phyloP scores from a whole-genome alignment of 2,888 invertebrate genomes.

The Syrista parreyssii region DNA sequence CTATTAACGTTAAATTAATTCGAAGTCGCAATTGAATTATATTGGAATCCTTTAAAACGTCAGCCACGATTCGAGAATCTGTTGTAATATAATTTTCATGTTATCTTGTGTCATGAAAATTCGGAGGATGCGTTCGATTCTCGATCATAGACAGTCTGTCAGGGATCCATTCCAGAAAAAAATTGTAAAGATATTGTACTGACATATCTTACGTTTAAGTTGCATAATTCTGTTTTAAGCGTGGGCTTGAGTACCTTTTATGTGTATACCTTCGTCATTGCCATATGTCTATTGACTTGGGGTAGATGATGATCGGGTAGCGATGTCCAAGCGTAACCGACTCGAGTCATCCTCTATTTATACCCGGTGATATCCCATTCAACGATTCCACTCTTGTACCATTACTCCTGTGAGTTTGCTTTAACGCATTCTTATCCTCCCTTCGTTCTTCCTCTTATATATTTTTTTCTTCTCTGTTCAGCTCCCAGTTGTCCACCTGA shows the following conservation, averaged over 20 bases:
- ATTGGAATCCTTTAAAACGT: too few relatives aligned
- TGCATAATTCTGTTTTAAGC: not conserved
- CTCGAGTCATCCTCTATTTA: conserved; percentile 57
- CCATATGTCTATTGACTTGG: not conserved
- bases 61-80: too few relatives aligned
- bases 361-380: conserved; percentile 54
- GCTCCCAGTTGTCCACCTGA: not conserved
- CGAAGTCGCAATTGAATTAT: too few relatives aligned
- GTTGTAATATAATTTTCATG: too few relatives aligned
- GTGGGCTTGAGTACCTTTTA: not conserved
- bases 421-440: not conserved
- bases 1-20: not conserved
- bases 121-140: too few relatives aligned
- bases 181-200: not conserved
- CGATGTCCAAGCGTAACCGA: not conserved
- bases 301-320: not conserved
- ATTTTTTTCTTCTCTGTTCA: not conserved
- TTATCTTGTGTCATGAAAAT: too few relatives aligned
- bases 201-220: not conserved
- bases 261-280: not conserved
- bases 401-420: not conserved
- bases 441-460: not conserved
- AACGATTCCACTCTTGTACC: conserved; percentile 32
- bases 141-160: too few relatives aligned
- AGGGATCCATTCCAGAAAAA: not conserved